Evolutionary conservation across 2,888 invertebrate genomes (phyloP).

Genomic region (Pimpla rufipes): DNA sequence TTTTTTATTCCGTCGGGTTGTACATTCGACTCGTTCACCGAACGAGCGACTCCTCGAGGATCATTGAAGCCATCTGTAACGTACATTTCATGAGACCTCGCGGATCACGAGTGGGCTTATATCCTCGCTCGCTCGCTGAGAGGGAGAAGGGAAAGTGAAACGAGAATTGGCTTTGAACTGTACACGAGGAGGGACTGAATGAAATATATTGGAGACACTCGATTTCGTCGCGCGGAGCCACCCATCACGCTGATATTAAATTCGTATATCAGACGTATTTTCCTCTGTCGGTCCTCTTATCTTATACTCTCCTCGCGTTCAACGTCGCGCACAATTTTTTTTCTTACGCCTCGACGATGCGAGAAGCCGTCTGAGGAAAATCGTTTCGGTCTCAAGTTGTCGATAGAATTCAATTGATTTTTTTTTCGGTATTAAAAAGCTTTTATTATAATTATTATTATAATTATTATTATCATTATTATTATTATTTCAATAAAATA

Average conservation of each 20-base stretch:
- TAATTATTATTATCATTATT: no score
- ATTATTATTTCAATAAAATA: no score
- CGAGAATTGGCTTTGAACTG: slow-evolving; percentile 11
- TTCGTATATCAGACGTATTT: slow-evolving; percentile 32
- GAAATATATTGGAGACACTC: slow-evolving; percentile 54
- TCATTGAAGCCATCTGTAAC: slow-evolving; percentile 69
- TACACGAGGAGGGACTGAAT: no score
- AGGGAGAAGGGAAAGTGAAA: background rate
- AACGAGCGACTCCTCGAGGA: slow-evolving; percentile 35
- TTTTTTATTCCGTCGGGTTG: slow-evolving; percentile 12
- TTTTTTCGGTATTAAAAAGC: no score
- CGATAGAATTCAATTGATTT: background rate
- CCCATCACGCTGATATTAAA: slow-evolving; percentile 44
- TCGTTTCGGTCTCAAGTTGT: background rate
- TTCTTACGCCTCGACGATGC: background rate
- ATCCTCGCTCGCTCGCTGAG: background rate
- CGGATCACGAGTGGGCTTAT: background rate
- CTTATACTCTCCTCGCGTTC: slow-evolving; percentile 3
- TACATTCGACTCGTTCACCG: slow-evolving; percentile 45
- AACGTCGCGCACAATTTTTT: slow-evolving; percentile 2
- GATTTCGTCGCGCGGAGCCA: slow-evolving; percentile 7
- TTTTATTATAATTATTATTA: no score
- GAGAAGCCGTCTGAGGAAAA: background rate
- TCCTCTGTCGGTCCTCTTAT: slow-evolving; percentile 32
- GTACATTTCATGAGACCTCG: slow-evolving; percentile 62